Evolutionary conservation across 2,797 vertebrate genomes (phyloP), one percentile per base, ranked within the genome.

Genomic region (Hafferia zeledoni): DNA sequence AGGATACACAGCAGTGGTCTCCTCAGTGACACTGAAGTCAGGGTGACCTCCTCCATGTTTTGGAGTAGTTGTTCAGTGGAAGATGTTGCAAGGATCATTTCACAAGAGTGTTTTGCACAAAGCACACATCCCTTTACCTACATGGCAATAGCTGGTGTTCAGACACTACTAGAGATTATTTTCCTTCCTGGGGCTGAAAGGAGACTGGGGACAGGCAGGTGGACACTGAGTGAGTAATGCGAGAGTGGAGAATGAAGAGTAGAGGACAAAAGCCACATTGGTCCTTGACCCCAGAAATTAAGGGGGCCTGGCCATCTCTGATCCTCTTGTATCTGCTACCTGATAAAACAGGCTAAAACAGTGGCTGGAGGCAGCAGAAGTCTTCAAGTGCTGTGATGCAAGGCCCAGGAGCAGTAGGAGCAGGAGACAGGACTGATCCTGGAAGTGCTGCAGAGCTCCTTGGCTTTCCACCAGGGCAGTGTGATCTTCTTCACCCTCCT

Each of bases 381-480:
- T 7, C 30, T 44, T 69, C 16, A 15, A 31, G 23, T 31, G 31
- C 22, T 52, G 31, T 35, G 25, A 25, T 37, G 19, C 28, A 52
- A 70, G 31, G 46, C 28, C 24, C 27, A 30, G 60, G 37, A 89
- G 56, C 23, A 28, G 33, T 19, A 64, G 44, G 28, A 61, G 20
- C 27, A 46, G 60, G 31, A 33, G 20, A 47, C 24, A 41, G 33
- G 43, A 25, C 37, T 61, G 37, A 33, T 78, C 11, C 19, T 70
- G 28, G 47, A 81, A 57, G 11, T 74, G 30, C 47, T 84, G 43
- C 35, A 64, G 75, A 90, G 52, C 24, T 78, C 52, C 47, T 52
- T 23, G 15, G 35, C 55, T 60, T 83, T 69, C 37, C 37, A 14
- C 0, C 2, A 43, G 17, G 3, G 2, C 11, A 4, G 2, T 46